Base-by-base conservation (phyloP, 2,113 vertebrate genomes). In the Leucosticte australis region DNA sequence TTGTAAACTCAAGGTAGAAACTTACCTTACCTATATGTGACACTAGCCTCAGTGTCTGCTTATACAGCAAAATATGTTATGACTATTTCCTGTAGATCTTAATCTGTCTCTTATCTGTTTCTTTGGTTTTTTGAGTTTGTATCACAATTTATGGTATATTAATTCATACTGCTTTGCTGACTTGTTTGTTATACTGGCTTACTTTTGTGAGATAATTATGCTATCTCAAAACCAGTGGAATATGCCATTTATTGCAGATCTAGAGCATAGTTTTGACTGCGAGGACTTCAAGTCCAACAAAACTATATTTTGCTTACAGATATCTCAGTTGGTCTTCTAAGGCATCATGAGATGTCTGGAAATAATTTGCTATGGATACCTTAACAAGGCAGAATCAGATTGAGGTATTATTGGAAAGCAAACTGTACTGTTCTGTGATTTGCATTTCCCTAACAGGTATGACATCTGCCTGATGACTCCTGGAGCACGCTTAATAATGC, bases 381-480 rank as follows among this genome's bases (percentile, higher is more conserved):
- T 71, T 62, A 89, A 92, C 62, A 78, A 56, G 33, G 15, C 11
- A 57, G 70, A 71, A 59, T 85, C 49, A 33, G 46, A 68, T 52
- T 55, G 50, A 50, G 77, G 33, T 13, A 16, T 64, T 91, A 85
- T 27, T 82, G 41, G 63, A 91, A 92, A 73, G 15, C 59, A 89
- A 76, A 67, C 20, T 63, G 70, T 46, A 79, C 14, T 50, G 11
- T 37, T 94, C 69, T 82, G 55, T 92, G 84, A 65, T 91, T 92
- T 83, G 31, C 57, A 62, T 84, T 95, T 87, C 67, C 23, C 44
- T 73, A 60, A 87, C 69, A 91, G 37, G 33, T 85, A 91, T 57
- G 67, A 85, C 89, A 95, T 89, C 77, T 95, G 91, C 65, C 76
- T 65, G 33, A 78, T 80, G 81, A 80, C 50, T 95, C 37, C 13